These are phyloP conservation scores for Diaperis boleti DNA, from an alignment of 2,888 invertebrate genomes.

Conservation along the genomic window DNA sequence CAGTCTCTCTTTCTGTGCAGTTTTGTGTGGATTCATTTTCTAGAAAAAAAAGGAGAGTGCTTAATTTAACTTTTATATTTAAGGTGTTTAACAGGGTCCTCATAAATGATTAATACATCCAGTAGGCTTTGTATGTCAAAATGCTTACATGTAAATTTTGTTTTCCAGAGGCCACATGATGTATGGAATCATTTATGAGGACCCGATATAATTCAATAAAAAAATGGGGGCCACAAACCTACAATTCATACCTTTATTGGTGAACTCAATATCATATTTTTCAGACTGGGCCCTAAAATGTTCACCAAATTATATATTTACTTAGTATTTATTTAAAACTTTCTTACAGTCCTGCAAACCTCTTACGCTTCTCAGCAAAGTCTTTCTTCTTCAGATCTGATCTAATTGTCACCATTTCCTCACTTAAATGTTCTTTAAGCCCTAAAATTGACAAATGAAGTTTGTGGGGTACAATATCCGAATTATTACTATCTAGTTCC, in stretches of 20 bases:
- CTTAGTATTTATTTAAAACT: not conserved
- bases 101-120: too few relatives aligned
- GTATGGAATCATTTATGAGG: too few relatives aligned
- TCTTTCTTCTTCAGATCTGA: slow-evolving; percentile 11
- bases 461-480: too few relatives aligned
- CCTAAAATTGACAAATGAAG: slow-evolving; percentile 7
- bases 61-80: too few relatives aligned
- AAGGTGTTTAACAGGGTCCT: too few relatives aligned
- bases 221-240: not conserved
- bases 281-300: slow-evolving; percentile 22
- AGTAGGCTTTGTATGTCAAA: too few relatives aligned
- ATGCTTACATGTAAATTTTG: too few relatives aligned
- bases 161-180: too few relatives aligned
- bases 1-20: not conserved
- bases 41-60: slow-evolving; percentile 12
- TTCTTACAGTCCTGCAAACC: slow-evolving; percentile 26
- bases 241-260: slow-evolving; percentile 10
- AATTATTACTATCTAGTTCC: slow-evolving; percentile 26
- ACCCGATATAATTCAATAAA: too few relatives aligned
- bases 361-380: slow-evolving; percentile 6
- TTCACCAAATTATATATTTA: not conserved
- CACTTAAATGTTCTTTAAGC: slow-evolving; percentile 2
- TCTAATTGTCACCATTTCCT: slow-evolving; percentile 4
- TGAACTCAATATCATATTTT: slow-evolving; percentile 1
- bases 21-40: slow-evolving; percentile 17